A percentile compares a stretch with the other conserved stretches of the same genome.
Evolutionary conservation across 2,888 invertebrate genomes (phyloP).

Genomic region (Piscicola geometra): DNA sequence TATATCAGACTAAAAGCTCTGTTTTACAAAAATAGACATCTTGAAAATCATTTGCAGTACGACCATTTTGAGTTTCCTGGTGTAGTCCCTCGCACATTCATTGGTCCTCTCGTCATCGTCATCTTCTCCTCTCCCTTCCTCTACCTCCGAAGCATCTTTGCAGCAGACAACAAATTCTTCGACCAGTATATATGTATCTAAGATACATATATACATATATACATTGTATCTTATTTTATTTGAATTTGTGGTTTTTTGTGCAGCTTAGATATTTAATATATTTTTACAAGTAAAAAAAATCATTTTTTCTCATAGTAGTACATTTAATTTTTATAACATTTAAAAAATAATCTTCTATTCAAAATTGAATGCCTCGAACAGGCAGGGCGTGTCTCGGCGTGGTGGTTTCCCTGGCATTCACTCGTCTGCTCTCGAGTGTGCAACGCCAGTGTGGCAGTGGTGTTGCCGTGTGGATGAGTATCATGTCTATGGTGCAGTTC

Average conservation of each 20-base stretch:
- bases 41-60: constrained; percentile 67
- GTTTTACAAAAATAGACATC: neutral
- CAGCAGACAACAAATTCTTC: constrained; percentile 72
- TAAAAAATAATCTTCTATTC: no score
- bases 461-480: constrained; percentile 61
- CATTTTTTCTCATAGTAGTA: neutral
- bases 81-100: constrained; percentile 91
- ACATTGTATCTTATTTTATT: neutral
- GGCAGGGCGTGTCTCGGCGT: constrained; percentile 76
- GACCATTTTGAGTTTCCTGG: constrained; percentile 94
- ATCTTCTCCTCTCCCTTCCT: constrained; percentile 72
- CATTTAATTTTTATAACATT: no score
- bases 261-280: no score
- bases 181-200: constrained; percentile 67
- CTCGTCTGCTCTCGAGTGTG: constrained; percentile 69
- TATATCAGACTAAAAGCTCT: no score
- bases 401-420: constrained; percentile 71
- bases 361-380: constrained; percentile 58
- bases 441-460: constrained; percentile 72
- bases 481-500: constrained; percentile 82
- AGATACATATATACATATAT: neutral
- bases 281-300: no score
- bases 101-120: constrained; percentile 81
- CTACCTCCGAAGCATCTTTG: constrained; percentile 47
- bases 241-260: no score